These are phyloP conservation scores for Acrocephalus kingi DNA, from an alignment of 2,113 vertebrate species.

Conservation along the genomic window DNA sequence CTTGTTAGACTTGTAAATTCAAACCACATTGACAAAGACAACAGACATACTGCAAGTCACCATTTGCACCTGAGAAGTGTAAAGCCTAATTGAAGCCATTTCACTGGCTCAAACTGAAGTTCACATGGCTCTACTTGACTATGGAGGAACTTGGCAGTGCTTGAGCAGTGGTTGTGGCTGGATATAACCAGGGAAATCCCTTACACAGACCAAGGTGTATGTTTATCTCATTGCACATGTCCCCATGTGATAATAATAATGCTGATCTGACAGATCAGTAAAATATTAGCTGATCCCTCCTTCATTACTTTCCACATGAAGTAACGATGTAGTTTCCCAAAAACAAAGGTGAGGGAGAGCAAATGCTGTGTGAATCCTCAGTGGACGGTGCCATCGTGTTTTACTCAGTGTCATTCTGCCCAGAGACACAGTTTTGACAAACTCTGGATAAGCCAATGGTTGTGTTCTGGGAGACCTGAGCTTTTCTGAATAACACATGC, in stretches of 20 bases:
- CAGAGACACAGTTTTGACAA: background rate
- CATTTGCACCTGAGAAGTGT: background rate
- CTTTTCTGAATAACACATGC: constrained; percentile 23
- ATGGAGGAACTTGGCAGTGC: background rate
- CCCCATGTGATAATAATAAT: background rate
- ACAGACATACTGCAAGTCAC: background rate
- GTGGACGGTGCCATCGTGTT: accelerated
- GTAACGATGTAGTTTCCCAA: background rate
- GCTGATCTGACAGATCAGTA: background rate
- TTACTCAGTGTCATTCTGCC: background rate
- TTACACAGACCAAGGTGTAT: background rate
- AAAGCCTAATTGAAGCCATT: constrained; percentile 2
- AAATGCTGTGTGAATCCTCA: background rate
- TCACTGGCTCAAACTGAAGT: background rate
- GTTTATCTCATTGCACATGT: background rate
- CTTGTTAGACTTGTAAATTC: background rate
- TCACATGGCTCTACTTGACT: background rate
- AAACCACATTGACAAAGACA: background rate
- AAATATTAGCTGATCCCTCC: background rate
- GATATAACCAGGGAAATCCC: background rate
- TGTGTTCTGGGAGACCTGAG: background rate
- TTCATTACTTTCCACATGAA: background rate
- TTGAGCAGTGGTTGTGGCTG: background rate
- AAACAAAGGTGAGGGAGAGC: background rate
- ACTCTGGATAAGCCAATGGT: background rate